Evolutionary conservation across 2,888 invertebrate species (phyloP).

Genomic region (Epicampocera succincta): DNA sequence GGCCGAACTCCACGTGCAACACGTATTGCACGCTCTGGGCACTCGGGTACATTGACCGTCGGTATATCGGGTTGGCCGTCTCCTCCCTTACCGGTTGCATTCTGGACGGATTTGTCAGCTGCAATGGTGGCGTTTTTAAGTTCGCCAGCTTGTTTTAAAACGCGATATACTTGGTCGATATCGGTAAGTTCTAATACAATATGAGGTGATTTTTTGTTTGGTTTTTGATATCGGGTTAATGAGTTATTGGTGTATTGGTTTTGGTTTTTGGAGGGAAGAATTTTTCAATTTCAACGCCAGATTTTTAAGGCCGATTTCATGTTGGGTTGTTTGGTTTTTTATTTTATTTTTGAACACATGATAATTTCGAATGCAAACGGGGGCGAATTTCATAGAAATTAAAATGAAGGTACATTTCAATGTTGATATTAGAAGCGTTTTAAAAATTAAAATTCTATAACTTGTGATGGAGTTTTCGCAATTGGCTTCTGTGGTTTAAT

Average conservation of each 20-base stretch:
- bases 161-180: slow-evolving; percentile 96
- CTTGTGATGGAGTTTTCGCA: not conserved
- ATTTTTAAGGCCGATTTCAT: slow-evolving; percentile 61
- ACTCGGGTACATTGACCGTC: slow-evolving; percentile 80
- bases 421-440: slow-evolving; percentile 23
- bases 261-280: slow-evolving; percentile 31
- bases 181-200: slow-evolving; percentile 82
- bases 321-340: slow-evolving; percentile 26
- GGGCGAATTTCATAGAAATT: slow-evolving; percentile 55
- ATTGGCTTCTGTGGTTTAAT: too few species aligned
- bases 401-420: slow-evolving; percentile 53
- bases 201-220: slow-evolving; percentile 40
- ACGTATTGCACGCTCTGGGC: slow-evolving; percentile 76
- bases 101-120: slow-evolving; percentile 80
- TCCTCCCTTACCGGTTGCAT: slow-evolving; percentile 65
- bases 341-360: slow-evolving; percentile 14
- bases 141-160: slow-evolving; percentile 96
- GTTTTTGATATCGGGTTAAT: slow-evolving; percentile 45
- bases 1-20: slow-evolving; percentile 77
- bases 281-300: slow-evolving; percentile 39
- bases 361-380: slow-evolving; percentile 35
- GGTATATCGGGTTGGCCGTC: slow-evolving; percentile 77
- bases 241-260: slow-evolving; percentile 52
- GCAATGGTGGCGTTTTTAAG: slow-evolving; percentile 85
- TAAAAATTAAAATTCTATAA: slow-evolving; percentile 16